Percentiles rank a stretch among this genome's conserved stretches.
phyloP scores from a whole-genome alignment of 1,140 invertebrate genomes.

The Magallana angulata region DNA sequence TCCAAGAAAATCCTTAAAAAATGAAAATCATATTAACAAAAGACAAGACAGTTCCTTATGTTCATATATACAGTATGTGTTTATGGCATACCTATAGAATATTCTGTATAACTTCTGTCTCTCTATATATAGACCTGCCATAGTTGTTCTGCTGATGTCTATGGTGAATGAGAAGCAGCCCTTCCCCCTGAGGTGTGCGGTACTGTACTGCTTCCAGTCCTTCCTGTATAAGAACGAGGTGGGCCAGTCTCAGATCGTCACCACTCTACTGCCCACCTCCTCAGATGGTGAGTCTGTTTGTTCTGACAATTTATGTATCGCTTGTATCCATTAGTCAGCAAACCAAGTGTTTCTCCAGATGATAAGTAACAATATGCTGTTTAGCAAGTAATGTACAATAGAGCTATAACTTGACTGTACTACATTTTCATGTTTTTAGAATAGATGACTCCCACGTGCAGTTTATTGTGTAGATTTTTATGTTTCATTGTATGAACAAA shows the following conservation, averaged over 20 bases:
- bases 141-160: slow-evolving; percentile 97
- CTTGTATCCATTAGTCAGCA: too few species aligned
- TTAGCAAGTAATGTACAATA: too few species aligned
- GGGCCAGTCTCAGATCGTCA: slow-evolving; percentile 87
- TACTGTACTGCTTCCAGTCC: slow-evolving; percentile 98
- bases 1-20: too few species aligned
- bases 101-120: too few species aligned
- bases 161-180: slow-evolving; percentile 99
- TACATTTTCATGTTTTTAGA: too few species aligned
- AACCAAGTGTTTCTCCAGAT: too few species aligned
- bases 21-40: not conserved
- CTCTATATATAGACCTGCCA: slow-evolving; percentile 85
- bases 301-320: too few species aligned
- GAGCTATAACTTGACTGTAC: too few species aligned
- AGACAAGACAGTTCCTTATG: not conserved
- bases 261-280: slow-evolving; percentile 92
- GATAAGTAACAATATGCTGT: too few species aligned
- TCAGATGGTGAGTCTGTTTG: slow-evolving; percentile 83
- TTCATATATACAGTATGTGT: slow-evolving; percentile 14
- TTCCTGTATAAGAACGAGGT: slow-evolving; percentile 94
- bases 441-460: not conserved
- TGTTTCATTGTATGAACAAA: not conserved
- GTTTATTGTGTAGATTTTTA: not conserved
- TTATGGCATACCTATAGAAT: not conserved
- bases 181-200: slow-evolving; percentile 93